phyloP scores from a whole-genome alignment of 2,888 invertebrate genomes.

The Spilosoma lubricipeda region DNA sequence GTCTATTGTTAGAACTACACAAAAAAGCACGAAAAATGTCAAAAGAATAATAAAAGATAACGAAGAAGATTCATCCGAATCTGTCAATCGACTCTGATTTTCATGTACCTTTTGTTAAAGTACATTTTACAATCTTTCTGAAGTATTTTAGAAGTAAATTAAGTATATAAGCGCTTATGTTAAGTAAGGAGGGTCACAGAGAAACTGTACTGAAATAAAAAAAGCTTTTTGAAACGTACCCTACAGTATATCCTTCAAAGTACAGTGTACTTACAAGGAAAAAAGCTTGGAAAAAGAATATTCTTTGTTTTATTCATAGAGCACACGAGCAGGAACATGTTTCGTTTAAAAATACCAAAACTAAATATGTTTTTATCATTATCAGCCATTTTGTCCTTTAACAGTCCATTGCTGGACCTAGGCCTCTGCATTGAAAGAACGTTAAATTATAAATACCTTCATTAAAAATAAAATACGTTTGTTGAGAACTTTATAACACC shows the following conservation, averaged over 20 bases:
- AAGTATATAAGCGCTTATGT: not conserved
- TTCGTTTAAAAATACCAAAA: not conserved
- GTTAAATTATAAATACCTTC: too few relatives aligned
- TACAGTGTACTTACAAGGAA: too few relatives aligned
- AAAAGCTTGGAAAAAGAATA: too few relatives aligned
- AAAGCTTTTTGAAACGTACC: too few relatives aligned
- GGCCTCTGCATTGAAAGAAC: too few relatives aligned
- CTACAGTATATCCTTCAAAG: too few relatives aligned
- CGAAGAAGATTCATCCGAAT: not conserved
- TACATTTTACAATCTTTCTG: not conserved
- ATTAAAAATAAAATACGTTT: conserved; percentile 29
- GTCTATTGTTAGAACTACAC: not conserved
- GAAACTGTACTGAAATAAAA: not conserved
- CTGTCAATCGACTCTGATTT: not conserved
- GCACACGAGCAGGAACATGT: not conserved
- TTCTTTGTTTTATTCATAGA: not conserved
- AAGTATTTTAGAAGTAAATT: not conserved
- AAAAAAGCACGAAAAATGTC: not conserved
- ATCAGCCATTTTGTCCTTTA: too few relatives aligned
- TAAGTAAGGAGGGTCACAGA: not conserved
- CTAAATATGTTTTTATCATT: too few relatives aligned
- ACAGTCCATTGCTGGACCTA: too few relatives aligned
- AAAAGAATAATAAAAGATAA: not conserved
- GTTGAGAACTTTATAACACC: conserved; percentile 27
- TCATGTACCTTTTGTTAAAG: not conserved